Evolutionary conservation across 2,113 vertebrate species (phyloP), one percentile per base, ranked within the genome.

Genomic region (Ranitomeya imitator): DNA sequence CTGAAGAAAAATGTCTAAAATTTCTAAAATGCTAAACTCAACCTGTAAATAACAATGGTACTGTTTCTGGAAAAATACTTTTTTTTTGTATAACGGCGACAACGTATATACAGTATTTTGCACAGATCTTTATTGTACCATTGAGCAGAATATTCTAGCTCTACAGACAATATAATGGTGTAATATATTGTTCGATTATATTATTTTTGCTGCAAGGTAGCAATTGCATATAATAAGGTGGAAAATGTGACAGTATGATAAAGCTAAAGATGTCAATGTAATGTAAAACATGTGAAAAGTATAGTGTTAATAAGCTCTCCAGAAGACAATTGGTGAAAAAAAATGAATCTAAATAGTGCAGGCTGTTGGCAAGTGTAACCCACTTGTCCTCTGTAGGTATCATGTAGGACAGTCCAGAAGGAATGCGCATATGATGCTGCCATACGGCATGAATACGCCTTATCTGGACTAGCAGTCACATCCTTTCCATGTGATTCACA

Each of bases 391-490:
- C 67, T 71, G 45, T 16, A 31, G 57, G 51, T 51, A 59, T 59
- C 19, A 21, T n/a, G 60, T 19, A 71, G 12, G 18, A 18, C 16
- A n/a, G 54, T 18, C 84, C 5, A 31, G 26, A 61, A 60, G 26
- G 23, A 11, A 23, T 16, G 59, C 4, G 11, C 37, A 76, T 63
- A 14, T 85, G 31, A 86, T 63, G 18, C 19, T 26, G 23, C 10
- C 71, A 45, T 52, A 26, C 23, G 31, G 19, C 26, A 67, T 16
- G 67, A 86, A 86, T 86, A 67, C 69, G 60, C 86, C 26, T 80
- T 80, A 71, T 69, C 13, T 15, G 52, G 79, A 55, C 51, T 19
- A 23, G 76, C 85, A 86, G 21, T 86, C 74, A 69, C 16, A 71
- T 71, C 52, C 85, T 13, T 80, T 67, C 86, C n/a, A 15, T 69